Base-by-base conservation (phyloP, 2,888 invertebrate species). In the Drosophila atroscutellata region DNA sequence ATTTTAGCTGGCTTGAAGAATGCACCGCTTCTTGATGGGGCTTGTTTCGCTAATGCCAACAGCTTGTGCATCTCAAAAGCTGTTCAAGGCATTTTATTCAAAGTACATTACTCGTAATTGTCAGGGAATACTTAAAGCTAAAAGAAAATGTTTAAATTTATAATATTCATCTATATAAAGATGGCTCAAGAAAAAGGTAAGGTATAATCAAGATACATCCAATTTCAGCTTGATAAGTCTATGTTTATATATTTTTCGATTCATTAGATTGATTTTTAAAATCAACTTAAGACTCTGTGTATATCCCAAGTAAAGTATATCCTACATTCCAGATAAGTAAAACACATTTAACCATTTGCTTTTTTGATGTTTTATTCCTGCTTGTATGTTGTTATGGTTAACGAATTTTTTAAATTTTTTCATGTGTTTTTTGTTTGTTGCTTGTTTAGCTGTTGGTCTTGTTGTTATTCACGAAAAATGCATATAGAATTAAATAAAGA, bases 361-460 rank as follows among this genome's bases (percentile, higher is more conserved):
- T 63, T 72, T 65, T 66, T 72, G 67, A 70, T 63, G 66, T 72
- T 77, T 87, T 89, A 84, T 86, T 84, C 86, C 88, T 85, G 88
- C 88, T 71, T 72, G 60, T 64, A 65, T 62, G 63, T 68, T 78
- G 75, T 71, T 73, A 61, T 72, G 63, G 45, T 72, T 67, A 58
- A 55, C 74, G 72, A 67, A 68, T 78, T 80, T 67, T 24, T 15
- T 24, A 7, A 15, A 20, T 45, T 67, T 8, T 8, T 66, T 67
- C 32, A 32, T 26, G n/a, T 55, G 15, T 45, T 20, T 37, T 18
- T 15, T 36, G 54, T 36, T 55, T 82, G 70, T 67, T 78, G 72
- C 61, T 79, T 67, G 58, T 75, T 50, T 63, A 78, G 69, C 49
- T 77, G 55, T 82, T 81, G 78, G 50, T 67, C 61, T 79, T 76